phyloP scores from a whole-genome alignment of 2,113 vertebrate genomes.

The Recurvirostra avosetta region DNA sequence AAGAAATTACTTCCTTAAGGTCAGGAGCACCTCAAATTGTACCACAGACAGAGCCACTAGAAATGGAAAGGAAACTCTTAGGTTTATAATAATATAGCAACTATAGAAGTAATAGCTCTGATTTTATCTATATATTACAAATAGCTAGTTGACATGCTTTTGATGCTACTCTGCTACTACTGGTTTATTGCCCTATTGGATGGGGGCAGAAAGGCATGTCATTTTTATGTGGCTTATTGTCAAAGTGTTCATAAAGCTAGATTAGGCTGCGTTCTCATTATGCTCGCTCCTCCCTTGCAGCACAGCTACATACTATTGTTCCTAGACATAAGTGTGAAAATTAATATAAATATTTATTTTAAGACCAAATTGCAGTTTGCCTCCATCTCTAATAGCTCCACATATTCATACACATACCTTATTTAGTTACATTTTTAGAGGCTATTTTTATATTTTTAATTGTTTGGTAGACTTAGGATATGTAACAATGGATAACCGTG shows the following conservation, averaged over 20 bases:
- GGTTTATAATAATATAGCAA: not conserved
- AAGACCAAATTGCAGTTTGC: slow-evolving; percentile 38
- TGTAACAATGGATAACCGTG: slow-evolving; percentile 78
- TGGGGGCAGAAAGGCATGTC: slow-evolving; percentile 21
- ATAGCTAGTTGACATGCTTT: slow-evolving; percentile 24
- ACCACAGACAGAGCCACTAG: not conserved
- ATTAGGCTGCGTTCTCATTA: slow-evolving; percentile 1
- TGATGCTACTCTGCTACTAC: slow-evolving; percentile 6
- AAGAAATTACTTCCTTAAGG: slow-evolving; percentile 28
- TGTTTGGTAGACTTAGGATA: slow-evolving; percentile 72
- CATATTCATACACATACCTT: not conserved
- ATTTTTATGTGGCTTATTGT: slow-evolving; percentile 4
- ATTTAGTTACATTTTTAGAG: slow-evolving; percentile 59
- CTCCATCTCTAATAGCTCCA: not conserved
- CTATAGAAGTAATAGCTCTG: not conserved
- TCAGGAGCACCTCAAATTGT: not conserved
- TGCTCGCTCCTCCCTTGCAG: slow-evolving; percentile 11
- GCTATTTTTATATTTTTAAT: slow-evolving; percentile 71
- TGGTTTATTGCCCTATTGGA: slow-evolving; percentile 55
- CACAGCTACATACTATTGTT: not conserved
- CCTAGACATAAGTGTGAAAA: slow-evolving; percentile 61
- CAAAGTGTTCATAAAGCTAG: slow-evolving; percentile 45
- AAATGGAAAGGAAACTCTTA: not conserved
- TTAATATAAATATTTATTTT: slow-evolving; percentile 59
- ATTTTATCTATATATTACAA: slow-evolving; percentile 7